Percentiles rank a stretch among this genome's conserved stretches.
These are phyloP conservation scores for Lasioglossum vierecki DNA, from an alignment of 2,888 invertebrate genomes.

Conservation along the genomic window DNA sequence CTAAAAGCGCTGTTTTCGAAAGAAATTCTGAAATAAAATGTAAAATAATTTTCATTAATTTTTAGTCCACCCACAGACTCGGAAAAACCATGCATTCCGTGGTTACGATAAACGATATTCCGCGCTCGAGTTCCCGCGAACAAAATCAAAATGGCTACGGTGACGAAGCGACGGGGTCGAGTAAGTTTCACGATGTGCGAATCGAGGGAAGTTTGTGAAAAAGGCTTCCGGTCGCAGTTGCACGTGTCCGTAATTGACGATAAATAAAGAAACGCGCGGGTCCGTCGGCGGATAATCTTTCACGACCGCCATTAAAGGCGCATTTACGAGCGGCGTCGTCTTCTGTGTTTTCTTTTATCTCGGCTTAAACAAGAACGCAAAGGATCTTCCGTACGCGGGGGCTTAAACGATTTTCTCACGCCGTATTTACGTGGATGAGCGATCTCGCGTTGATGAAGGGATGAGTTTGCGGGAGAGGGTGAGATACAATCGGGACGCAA, in stretches of 20 bases:
- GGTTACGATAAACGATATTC: background rate
- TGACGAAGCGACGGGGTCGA: background rate
- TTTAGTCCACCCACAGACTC: background rate
- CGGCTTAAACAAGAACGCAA: slow-evolving; percentile 70
- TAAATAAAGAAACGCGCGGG: slow-evolving; percentile 56
- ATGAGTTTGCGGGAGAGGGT: slow-evolving; percentile 42
- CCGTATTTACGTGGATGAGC: slow-evolving; percentile 69
- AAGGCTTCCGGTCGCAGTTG: background rate
- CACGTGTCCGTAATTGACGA: slow-evolving; percentile 44
- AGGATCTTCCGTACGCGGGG: slow-evolving; percentile 62
- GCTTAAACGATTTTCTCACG: slow-evolving; percentile 72
- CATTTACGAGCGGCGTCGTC: slow-evolving; percentile 60
- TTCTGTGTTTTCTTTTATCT: slow-evolving; percentile 67
- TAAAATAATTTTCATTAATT: background rate
- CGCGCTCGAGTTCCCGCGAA: accelerated
- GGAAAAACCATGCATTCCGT: background rate
- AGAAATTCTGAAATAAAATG: background rate
- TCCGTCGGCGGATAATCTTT: slow-evolving; percentile 59
- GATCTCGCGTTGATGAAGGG: slow-evolving; percentile 67
- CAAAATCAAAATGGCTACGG: background rate
- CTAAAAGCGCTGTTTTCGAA: background rate
- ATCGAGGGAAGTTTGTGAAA: slow-evolving; percentile 28
- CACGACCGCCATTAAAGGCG: slow-evolving; percentile 60
- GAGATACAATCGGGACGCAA: slow-evolving; percentile 53
- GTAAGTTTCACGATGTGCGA: slow-evolving; percentile 15